phyloP scores from a whole-genome alignment of 2,797 vertebrate species.

The Halcyon chelicuti region DNA sequence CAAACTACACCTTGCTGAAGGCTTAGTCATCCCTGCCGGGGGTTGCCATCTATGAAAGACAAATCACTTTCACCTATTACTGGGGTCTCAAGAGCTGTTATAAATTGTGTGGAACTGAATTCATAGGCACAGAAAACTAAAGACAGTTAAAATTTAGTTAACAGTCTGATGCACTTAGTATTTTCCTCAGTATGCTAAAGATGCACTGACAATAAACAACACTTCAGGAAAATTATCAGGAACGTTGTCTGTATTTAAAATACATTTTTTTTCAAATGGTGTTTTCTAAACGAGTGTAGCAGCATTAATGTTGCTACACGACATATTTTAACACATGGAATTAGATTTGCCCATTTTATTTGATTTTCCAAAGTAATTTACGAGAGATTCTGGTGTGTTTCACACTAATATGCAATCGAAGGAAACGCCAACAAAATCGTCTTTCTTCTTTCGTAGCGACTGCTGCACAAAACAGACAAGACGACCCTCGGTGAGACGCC shows the following conservation, averaged over 20 bases:
- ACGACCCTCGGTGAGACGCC: not conserved
- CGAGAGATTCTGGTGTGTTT: not conserved
- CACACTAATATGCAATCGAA: not conserved
- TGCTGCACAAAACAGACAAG: not conserved
- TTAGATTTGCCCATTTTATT: not conserved
- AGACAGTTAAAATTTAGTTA: not conserved
- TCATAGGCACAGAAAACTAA: not conserved
- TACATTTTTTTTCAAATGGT: not conserved
- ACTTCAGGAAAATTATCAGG: not conserved
- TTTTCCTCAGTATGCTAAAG: not conserved
- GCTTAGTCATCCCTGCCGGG: not conserved
- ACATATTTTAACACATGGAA: not conserved
- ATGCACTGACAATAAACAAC: not conserved
- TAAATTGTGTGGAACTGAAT: not conserved
- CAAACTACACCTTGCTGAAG: conserved; percentile 57
- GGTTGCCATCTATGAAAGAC: not conserved
- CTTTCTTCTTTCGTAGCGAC: not conserved
- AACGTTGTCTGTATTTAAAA: not conserved
- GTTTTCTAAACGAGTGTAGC: not conserved
- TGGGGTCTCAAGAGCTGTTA: not conserved
- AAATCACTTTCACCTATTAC: conserved; percentile 20
- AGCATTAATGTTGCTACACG: rapidly evolving
- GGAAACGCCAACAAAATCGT: not conserved
- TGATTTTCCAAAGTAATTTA: not conserved
- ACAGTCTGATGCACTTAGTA: not conserved